Base-by-base conservation (phyloP, 2,113 vertebrate species). In the Rhinoderma darwinii region DNA sequence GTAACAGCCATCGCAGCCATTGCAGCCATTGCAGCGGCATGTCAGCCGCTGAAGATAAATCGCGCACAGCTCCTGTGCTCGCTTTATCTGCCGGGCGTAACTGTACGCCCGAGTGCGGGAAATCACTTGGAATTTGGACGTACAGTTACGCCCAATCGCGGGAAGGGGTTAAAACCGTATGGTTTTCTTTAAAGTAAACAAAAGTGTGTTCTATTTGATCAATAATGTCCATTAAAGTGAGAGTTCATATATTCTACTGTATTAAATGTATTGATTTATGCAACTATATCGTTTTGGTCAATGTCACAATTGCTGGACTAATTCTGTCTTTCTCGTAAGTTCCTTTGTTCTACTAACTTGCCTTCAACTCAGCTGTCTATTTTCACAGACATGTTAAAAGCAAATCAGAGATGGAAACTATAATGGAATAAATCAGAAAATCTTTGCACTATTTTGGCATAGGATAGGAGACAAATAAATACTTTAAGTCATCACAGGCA, bases 241-340 rank as follows among this genome's bases (percentile, higher is more conserved):
- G 32, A 84, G 20, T 43, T 17, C 79, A 66, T 39, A 30, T 63
- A 30, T 70, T 59, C 47, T 56, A 5, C 20, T 43, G 11, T 84
- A 75, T 75, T 72, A 41, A 84, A 56, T 59, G 22, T 51, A 84
- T 74, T 74, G 70, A 84, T 84, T 84, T 59, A 75, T 84, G 9
- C 70, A 30, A 35, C 51, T 30, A 59, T 59, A 25, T 27, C 43
- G 32, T 35, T 50, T 30, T 61, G 50, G 66, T 54, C 25, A 84
- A 74, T 73, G 66, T 70, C 18, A 84, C 82, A 9, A 39, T 74
- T 35, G 35, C 47, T n/a, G 12, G 11, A 14, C 32, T 54, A 25
- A 73, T 51, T 20, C 47, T 54, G 20, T 32, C n/a, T 82, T 43
- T 68, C 22, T 7, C 32, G 5, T 51, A 25, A 37, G n/a, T 59